Evolutionary conservation across 2,113 vertebrate species (phyloP).

Genomic region (Rutilus rutilus): DNA sequence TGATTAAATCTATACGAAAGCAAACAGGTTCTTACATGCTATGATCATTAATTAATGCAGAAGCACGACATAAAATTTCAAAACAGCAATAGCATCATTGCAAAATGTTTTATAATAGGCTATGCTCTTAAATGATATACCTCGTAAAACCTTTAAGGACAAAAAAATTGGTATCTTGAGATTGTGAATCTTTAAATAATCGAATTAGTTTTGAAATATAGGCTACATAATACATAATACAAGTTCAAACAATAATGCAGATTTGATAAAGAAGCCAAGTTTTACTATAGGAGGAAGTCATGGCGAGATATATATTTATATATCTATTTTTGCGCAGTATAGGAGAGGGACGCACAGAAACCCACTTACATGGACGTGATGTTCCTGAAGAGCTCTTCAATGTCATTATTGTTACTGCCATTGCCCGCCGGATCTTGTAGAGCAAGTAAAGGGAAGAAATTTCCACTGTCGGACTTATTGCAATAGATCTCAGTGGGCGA

Average conservation of each 20-base stretch:
- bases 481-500: conserved; percentile 87
- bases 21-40: not conserved
- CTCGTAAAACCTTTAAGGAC: not conserved
- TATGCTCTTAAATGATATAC: not conserved
- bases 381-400: conserved; percentile 87
- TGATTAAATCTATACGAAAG: not conserved
- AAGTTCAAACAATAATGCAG: not conserved
- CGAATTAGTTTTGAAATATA: not conserved
- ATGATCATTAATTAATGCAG: conserved; percentile 10
- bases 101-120: not conserved
- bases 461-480: conserved; percentile 86
- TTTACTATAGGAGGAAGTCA: not conserved
- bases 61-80: conserved; percentile 24
- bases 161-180: not conserved
- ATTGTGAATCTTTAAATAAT: not conserved
- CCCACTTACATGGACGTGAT: conserved; percentile 89
- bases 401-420: conserved; percentile 82
- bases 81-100: not conserved
- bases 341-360: not conserved
- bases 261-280: not conserved
- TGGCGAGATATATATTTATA: conserved; percentile 1
- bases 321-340: conserved; percentile 23
- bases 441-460: conserved; percentile 88
- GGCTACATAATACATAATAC: not conserved
- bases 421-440: conserved; percentile 83